Evolutionary conservation across 2,113 vertebrate species (phyloP), one percentile per base, ranked within the genome.

Genomic region (Rana temporaria): DNA sequence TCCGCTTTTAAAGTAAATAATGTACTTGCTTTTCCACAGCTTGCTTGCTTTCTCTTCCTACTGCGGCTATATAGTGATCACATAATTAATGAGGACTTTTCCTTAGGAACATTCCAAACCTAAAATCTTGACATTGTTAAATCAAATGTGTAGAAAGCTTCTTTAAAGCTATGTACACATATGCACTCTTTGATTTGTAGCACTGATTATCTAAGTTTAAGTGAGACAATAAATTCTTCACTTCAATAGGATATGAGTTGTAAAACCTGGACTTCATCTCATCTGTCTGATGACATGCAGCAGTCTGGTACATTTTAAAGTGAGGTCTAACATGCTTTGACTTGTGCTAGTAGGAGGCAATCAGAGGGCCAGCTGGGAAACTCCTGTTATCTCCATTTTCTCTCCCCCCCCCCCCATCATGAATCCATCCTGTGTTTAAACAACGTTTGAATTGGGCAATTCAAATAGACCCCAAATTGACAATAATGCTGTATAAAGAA

Each of bases 161-260:
- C 52, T 68, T 59, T 79, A 79, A 26, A 69, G 53, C 63, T 66
- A 56, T 56, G 76, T 48, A 62, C 76, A 78, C 32, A 79, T 79
- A 68, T 79, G 78, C 24, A 59, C 30, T 20, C 65, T 79, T 60
- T 79, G 78, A 79, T 79, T 79, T 68, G 52, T 60, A 34, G 53
- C 52, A 69, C 53, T 68, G 78, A 79, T 79, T 69, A 79, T 68
- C 53, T 79, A 60, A 69, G 53, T 42, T 18, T 78, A 78, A 78
- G 78, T 79, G 78, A 68, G 78, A 60, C 65, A 69, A 79, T 79
- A 79, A 68, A 79, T 79, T 79, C 78, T 68, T 78, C 76, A 66
- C 62, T 78, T 66, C 64, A 79, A 67, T 80, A 80, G 56, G 66
- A 70, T 79, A 60, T 79, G 78, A 80, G 65, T 69, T 80, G 66